Base-by-base conservation (phyloP, 92 coral and sea anemone species). In the Isaurus tuberculatus region DNA sequence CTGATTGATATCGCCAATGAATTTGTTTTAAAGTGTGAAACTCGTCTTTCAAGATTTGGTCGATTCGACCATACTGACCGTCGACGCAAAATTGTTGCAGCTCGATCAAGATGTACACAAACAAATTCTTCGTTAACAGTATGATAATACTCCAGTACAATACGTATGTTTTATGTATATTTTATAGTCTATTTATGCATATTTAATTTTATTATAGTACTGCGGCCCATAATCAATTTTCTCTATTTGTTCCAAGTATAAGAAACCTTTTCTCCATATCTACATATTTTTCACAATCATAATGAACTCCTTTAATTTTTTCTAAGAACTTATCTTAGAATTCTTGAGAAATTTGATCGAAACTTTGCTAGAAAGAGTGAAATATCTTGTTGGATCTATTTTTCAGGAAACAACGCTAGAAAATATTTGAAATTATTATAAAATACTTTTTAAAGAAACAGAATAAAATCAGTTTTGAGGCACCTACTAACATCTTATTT, bases 31-130 rank as follows among this genome's bases (percentile, higher is more conserved):
- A 49, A 49, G 58, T 49, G 58, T 49, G 58, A 49, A 49, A 49
- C 58, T 49, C 58, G 58, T 49, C 58, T 49, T 49, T 49, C 58
- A 49, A 49, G 58, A 49, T 49, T 49, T 49, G 58, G 58, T 49
- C 58, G 58, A 49, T 49, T 49, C 58, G 58, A 49, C 58, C 58
- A 49, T 49, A 49, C 58, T 49, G 58, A 49, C 58, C 58, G 58
- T 49, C 58, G 58, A 49, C 58, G 58, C 58, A 49, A 49, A 49
- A 49, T 49, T 49, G 58, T 49, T 49, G 20, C 58, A 49, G 58
- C 58, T 49, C 58, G 58, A 49, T 49, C 58, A 49, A 49, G 58
- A 49, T 49, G 58, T 49, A 49, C 58, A 49, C 58, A 49, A 49
- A 49, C 25, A 49, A 49, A 49, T 49, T 49, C 58, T 49, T 49